phyloP scores from a whole-genome alignment of 2,113 vertebrate species.

The Archilochus colubris region DNA sequence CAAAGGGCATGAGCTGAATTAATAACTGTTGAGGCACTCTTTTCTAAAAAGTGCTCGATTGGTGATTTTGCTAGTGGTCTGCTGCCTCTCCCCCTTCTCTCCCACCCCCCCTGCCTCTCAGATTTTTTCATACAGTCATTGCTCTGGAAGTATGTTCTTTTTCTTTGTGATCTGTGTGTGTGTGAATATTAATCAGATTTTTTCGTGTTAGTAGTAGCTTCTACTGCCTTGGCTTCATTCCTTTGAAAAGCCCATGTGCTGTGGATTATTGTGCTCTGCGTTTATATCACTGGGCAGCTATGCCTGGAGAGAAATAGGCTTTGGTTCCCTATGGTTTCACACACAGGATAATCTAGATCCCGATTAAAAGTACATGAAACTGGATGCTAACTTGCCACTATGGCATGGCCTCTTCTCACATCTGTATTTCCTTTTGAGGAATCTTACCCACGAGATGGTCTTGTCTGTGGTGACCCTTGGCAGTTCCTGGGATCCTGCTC shows the following conservation, averaged over 20 bases:
- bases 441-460: background rate
- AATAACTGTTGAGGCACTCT: background rate
- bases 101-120: accelerated
- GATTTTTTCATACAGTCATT: slow-evolving; percentile 8
- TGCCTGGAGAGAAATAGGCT: background rate
- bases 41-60: background rate
- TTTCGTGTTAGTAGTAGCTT: background rate
- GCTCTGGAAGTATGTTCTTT: background rate
- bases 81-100: background rate
- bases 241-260: background rate
- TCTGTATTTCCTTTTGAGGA: background rate
- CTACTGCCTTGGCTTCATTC: background rate
- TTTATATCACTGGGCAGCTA: background rate
- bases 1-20: background rate
- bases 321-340: background rate
- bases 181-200: background rate
- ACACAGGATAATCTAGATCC: background rate
- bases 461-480: accelerated
- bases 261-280: background rate
- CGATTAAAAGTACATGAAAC: background rate
- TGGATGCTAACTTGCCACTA: background rate
- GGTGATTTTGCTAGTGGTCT: background rate
- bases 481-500: background rate
- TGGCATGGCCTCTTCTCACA: background rate
- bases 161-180: background rate